phyloP scores from a whole-genome alignment of 1,140 invertebrate species.

The Cotesia vestalis region DNA sequence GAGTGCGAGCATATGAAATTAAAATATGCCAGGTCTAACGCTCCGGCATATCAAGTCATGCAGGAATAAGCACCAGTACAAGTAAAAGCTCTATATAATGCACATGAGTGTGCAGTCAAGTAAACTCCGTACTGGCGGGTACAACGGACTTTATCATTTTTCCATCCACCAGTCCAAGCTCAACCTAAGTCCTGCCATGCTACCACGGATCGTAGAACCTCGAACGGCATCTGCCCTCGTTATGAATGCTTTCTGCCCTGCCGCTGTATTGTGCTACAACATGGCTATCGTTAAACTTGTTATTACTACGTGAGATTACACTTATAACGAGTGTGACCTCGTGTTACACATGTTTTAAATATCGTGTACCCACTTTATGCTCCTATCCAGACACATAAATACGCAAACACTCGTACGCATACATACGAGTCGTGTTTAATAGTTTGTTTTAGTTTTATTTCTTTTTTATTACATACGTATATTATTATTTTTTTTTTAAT shows the following conservation, averaged over 20 bases:
- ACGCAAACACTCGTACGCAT: too few species aligned
- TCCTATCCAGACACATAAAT: too few species aligned
- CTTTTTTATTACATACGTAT: too few species aligned
- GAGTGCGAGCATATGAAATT: constrained; percentile 17
- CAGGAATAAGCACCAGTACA: background rate
- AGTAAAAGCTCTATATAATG: background rate
- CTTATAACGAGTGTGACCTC: background rate
- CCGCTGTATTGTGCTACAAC: constrained; percentile 3
- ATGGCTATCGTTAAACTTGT: constrained; percentile 28
- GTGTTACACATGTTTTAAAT: background rate
- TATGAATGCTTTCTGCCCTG: constrained; percentile 45
- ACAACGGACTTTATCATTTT: constrained; percentile 51
- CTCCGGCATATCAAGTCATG: background rate
- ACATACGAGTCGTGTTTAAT: too few species aligned
- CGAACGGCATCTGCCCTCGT: constrained; percentile 58
- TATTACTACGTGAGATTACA: constrained; percentile 25
- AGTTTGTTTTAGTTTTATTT: too few species aligned
- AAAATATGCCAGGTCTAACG: constrained; percentile 5
- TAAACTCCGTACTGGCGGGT: background rate
- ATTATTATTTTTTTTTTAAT: too few species aligned
- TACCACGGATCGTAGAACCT: constrained; percentile 16
- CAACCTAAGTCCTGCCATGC: too few species aligned
- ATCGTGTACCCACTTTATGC: background rate
- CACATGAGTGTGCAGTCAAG: background rate
- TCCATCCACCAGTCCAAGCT: constrained; percentile 43